Evolutionary conservation across 2,797 vertebrate species (phyloP).

Genomic region (Molossus alvarezi): DNA sequence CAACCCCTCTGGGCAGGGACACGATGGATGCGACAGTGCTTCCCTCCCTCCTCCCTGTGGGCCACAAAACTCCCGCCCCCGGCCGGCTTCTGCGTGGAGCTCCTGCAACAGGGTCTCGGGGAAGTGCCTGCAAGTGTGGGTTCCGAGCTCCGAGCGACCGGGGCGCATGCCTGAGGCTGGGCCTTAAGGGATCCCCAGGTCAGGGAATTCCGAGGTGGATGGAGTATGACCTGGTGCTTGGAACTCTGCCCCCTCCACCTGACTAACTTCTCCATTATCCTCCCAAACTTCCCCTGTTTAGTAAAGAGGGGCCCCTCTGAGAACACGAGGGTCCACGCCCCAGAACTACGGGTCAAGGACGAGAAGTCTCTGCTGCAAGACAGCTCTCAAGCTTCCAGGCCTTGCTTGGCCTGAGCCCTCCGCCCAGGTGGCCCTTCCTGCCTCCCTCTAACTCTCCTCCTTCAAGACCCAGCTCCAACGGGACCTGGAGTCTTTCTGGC

Average conservation of each 20-base stretch:
- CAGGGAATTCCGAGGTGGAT: not conserved
- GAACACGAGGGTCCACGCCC: not conserved
- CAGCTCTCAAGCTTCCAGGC: not conserved
- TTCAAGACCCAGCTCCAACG: not conserved
- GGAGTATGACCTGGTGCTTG: not conserved
- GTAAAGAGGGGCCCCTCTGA: not conserved
- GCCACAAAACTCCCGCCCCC: not conserved
- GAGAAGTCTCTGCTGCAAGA: not conserved
- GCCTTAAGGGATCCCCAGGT: not conserved
- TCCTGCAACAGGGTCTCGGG: not conserved
- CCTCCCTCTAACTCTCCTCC: not conserved
- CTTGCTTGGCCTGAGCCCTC: not conserved
- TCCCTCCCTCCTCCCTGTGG: rapidly evolving
- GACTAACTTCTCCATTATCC: not conserved
- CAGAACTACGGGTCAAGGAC: not conserved
- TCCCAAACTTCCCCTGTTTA: not conserved
- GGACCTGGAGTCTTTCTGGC: not conserved
- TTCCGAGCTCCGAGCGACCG: not conserved
- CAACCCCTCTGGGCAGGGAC: not conserved
- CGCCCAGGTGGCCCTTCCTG: not conserved
- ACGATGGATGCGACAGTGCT: rapidly evolving
- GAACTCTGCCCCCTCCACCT: not conserved
- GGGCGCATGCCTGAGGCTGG: rapidly evolving
- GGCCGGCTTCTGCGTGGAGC: not conserved
- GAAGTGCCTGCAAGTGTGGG: not conserved